A percentile compares a stretch with the other conserved stretches of the same genome.
Conservation (phyloP, 1,140 invertebrate species). For the Archivesica marissinica region DNA sequence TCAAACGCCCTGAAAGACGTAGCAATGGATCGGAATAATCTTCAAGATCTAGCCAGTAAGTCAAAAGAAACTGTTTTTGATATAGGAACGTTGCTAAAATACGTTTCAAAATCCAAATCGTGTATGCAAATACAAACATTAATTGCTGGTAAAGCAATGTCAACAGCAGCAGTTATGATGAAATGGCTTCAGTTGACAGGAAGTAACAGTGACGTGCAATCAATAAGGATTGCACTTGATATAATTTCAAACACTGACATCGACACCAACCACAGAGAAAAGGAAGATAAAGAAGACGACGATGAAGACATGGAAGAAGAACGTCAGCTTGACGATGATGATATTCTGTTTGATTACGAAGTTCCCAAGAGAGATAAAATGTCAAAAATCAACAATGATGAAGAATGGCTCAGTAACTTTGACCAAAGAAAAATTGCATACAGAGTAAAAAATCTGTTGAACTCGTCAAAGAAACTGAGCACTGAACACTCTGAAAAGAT, state of each 20-base stretch:
- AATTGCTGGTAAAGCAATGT: neutral
- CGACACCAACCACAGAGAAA: neutral
- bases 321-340: slow-evolving; percentile 61
- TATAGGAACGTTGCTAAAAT: neutral
- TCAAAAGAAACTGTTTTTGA: neutral
- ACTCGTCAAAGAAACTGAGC: neutral
- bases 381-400: slow-evolving; percentile 29
- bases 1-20: too few species aligned
- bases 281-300: slow-evolving; percentile 12
- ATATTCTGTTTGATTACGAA: slow-evolving; percentile 32
- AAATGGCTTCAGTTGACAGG: neutral
- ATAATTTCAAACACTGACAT: neutral
- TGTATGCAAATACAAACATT: neutral
- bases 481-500: neutral
- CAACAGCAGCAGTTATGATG: neutral
- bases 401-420: neutral
- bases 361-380: neutral
- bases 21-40: too few species aligned
- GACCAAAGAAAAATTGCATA: slow-evolving; percentile 9
- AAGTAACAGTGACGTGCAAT: neutral
- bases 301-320: slow-evolving; percentile 56
- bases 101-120: neutral
- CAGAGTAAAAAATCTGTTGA: slow-evolving; percentile 13
- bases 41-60: neutral
- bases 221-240: neutral